Conservation (phyloP, 1,140 invertebrate species). For the Cydia pomonella region DNA sequence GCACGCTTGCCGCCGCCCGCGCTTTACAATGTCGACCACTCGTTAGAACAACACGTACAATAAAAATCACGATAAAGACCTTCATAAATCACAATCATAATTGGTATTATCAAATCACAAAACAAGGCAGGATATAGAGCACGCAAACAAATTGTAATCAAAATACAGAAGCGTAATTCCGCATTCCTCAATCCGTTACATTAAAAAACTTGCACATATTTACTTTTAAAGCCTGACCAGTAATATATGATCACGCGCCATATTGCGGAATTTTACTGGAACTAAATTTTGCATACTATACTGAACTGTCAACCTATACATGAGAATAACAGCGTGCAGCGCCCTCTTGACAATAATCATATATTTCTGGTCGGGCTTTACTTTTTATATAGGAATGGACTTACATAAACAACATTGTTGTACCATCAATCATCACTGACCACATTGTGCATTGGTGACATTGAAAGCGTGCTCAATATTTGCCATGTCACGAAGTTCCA, state of each 20-base stretch:
- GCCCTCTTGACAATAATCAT: no score
- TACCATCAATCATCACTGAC: no score
- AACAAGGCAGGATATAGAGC: not conserved
- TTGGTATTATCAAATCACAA: slow-evolving; percentile 5
- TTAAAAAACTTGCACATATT: not conserved
- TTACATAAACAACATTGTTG: not conserved
- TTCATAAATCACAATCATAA: slow-evolving; percentile 11
- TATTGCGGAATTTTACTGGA: no score
- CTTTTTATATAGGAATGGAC: not conserved
- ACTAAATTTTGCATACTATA: no score
- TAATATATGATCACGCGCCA: no score
- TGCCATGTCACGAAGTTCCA: not conserved
- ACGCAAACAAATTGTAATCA: not conserved
- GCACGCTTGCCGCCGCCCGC: slow-evolving; percentile 64
- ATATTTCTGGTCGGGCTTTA: no score
- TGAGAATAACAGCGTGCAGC: no score
- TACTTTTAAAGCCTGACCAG: no score
- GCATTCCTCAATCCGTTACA: not conserved
- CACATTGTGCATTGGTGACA: not conserved
- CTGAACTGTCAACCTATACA: no score
- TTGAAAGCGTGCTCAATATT: not conserved
- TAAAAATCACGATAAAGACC: slow-evolving; percentile 48
- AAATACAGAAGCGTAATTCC: not conserved
- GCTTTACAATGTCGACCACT: slow-evolving; percentile 66
- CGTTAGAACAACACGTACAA: slow-evolving; percentile 56